Percentiles rank a stretch among this genome's conserved stretches.
These are phyloP conservation scores for Troides aeacus DNA, from an alignment of 2,888 invertebrate species.

Conservation along the genomic window DNA sequence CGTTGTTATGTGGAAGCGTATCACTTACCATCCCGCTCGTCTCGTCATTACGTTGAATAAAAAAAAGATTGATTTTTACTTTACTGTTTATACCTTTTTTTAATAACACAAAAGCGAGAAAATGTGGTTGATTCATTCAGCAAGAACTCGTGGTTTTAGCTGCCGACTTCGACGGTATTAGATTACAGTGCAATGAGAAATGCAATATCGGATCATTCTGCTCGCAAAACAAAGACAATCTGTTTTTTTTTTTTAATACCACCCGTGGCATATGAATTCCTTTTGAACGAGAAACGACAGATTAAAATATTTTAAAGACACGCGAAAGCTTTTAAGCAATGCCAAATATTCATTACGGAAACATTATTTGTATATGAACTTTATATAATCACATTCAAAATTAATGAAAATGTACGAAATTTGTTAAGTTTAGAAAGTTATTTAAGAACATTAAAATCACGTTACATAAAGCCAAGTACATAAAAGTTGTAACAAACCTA, in stretches of 20 bases:
- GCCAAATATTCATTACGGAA: neutral
- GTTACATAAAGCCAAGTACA: too few relatives aligned
- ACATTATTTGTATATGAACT: too few relatives aligned
- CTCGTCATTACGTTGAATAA: too few relatives aligned
- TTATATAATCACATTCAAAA: too few relatives aligned
- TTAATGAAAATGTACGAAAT: too few relatives aligned
- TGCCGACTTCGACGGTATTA: slow-evolving; percentile 8
- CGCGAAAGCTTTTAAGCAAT: neutral
- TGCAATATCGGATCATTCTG: slow-evolving; percentile 21
- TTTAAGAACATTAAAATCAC: too few relatives aligned
- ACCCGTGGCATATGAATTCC: slow-evolving; percentile 12
- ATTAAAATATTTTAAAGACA: neutral
- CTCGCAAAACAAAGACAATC: slow-evolving; percentile 14
- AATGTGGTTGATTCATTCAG: slow-evolving; percentile 6
- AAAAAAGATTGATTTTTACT: neutral
- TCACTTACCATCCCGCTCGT: too few relatives aligned
- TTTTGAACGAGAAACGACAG: slow-evolving; percentile 1
- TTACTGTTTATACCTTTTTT: neutral
- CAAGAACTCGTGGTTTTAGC: slow-evolving; percentile 5
- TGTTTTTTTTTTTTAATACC: slow-evolving; percentile 21
- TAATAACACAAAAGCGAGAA: neutral
- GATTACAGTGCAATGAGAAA: slow-evolving; percentile 28
- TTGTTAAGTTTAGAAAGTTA: too few relatives aligned
- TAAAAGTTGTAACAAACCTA: too few relatives aligned
- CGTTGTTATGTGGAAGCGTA: too few relatives aligned